These are phyloP conservation scores for Mesitornis unicolor DNA, from an alignment of 2,113 vertebrate genomes.

Conservation along the genomic window DNA sequence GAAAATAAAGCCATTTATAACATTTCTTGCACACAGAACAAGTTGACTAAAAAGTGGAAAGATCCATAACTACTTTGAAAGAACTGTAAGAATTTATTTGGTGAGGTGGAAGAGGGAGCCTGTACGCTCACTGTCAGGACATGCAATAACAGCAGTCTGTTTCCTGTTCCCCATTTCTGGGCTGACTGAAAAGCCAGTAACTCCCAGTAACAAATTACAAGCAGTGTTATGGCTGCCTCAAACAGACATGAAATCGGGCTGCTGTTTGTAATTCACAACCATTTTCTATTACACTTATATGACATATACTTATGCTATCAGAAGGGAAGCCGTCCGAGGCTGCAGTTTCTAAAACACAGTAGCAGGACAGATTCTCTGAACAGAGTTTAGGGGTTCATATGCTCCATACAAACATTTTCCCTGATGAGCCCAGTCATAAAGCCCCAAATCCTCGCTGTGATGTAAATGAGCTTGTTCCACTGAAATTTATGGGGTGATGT, in stretches of 20 bases:
- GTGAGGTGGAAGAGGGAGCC: neutral
- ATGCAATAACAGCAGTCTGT: neutral
- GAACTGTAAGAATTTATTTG: neutral
- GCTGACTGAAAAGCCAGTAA: neutral
- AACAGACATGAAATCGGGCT: neutral
- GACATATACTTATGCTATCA: accelerated
- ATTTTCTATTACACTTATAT: neutral
- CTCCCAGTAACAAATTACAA: neutral
- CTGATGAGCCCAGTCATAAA: neutral
- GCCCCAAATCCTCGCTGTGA: neutral
- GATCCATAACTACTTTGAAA: neutral
- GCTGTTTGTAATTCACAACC: accelerated
- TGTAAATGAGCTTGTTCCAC: neutral
- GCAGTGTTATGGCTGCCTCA: accelerated
- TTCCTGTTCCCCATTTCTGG: neutral
- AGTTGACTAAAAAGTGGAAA: neutral
- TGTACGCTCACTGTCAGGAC: neutral
- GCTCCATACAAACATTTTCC: neutral
- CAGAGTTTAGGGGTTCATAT: neutral
- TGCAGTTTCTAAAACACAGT: neutral
- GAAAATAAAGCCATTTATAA: neutral
- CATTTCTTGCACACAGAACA: neutral
- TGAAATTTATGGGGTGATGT: neutral
- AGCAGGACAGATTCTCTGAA: neutral
- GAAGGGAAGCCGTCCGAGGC: neutral